A percentile compares a stretch with the other conserved stretches of the same genome.
phyloP scores from a whole-genome alignment of 2,888 invertebrate species.

The Allacma fusca region DNA sequence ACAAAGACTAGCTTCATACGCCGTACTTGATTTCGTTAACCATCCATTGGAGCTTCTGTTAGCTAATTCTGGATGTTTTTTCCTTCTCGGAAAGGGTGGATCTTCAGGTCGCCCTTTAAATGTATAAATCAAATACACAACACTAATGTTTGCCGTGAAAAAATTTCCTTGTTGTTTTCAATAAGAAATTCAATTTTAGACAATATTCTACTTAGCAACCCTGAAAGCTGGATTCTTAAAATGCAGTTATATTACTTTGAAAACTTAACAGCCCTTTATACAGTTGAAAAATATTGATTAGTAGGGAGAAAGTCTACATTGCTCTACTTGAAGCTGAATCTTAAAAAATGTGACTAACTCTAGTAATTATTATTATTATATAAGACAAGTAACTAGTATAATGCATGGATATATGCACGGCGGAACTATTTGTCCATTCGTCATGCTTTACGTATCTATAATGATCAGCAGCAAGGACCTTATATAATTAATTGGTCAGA shows the following conservation, averaged over 20 bases:
- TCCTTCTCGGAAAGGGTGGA: slow-evolving; percentile 84
- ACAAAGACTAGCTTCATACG: slow-evolving; percentile 41
- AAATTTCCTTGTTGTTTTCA: background rate
- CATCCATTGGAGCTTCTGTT: slow-evolving; percentile 72
- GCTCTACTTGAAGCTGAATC: too few species aligned
- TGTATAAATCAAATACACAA: slow-evolving; percentile 23
- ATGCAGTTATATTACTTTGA: too few species aligned
- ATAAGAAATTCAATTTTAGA: too few species aligned
- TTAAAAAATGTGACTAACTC: too few species aligned
- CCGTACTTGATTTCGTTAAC: slow-evolving; percentile 54
- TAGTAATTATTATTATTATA: too few species aligned
- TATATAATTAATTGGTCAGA: background rate
- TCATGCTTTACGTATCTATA: background rate
- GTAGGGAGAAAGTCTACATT: too few species aligned
- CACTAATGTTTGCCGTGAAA: slow-evolving; percentile 4
- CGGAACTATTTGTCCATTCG: slow-evolving; percentile 2
- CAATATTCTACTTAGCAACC: too few species aligned
- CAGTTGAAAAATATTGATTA: too few species aligned
- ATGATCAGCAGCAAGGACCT: slow-evolving; percentile 1
- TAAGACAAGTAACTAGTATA: too few species aligned
- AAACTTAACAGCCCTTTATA: too few species aligned
- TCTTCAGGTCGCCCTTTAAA: slow-evolving; percentile 65
- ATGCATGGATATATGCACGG: background rate
- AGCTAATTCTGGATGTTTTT: slow-evolving; percentile 87
- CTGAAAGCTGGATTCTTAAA: too few species aligned